Base-by-base conservation (phyloP, 2,888 invertebrate species). In the Orthosia gracilis region DNA sequence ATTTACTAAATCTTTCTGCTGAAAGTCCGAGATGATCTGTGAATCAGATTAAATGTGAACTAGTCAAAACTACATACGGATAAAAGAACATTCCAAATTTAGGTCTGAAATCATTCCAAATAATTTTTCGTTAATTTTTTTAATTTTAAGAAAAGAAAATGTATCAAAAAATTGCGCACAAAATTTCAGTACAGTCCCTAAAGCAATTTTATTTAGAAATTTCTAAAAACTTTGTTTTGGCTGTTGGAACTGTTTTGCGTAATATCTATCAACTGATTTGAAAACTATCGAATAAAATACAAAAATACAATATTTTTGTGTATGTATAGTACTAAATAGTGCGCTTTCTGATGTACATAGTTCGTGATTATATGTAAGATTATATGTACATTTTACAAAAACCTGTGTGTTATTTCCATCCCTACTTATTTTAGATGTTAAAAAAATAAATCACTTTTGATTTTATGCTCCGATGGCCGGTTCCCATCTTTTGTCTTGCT, bases 321-420 rank as follows among this genome's bases (percentile, higher is more conserved):
- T 92, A 93, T 94, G 92, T 94, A 95, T 92, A 94, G 86, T 86
- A 87, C 82, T 83, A 79, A 64, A 87, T 89, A 90, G 93, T 90
- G 92, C 93, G 96, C 95, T 95, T 94, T 94, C 92, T 89, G 89
- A 91, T 96, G 96, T 96, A 96, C 89, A 96, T 96, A 96, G 93
- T 93, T 94, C 91, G 93, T 94, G 93, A 93, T 90, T 92, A 93
- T 87, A 88, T 94, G 92, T 96, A 96, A 96, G 95, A 96, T 93
- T 96, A 96, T 95, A 96, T 96, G 96, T 96, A 96, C 91, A 96
- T 96, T 96, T 96, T 96, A 94, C 95, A 96, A 94, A 87, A 80
- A 57, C 57, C 40, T 80, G 76, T 89, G 83, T 90, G 83, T 86
- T 90, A 89, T 90, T 91, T 40, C 40, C 40, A 40, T 40, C 7